Percentiles rank a stretch among this genome's conserved stretches.
These are phyloP conservation scores for Lithophane socia DNA, from an alignment of 2,888 invertebrate species.

Conservation along the genomic window DNA sequence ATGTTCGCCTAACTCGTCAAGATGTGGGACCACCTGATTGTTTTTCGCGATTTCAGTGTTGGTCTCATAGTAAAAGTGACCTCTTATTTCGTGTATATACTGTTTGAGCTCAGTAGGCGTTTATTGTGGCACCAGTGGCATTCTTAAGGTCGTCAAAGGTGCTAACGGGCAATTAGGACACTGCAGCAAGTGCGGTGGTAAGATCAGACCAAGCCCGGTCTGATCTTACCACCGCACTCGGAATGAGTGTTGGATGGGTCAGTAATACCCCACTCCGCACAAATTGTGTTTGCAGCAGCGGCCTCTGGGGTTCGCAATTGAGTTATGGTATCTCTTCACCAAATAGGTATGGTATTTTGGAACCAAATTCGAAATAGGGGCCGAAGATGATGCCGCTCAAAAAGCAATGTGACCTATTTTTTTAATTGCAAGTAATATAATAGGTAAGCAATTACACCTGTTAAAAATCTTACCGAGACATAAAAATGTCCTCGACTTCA, in stretches of 20 bases:
- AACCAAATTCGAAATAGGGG: not conserved
- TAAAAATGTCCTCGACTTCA: not conserved
- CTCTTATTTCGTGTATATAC: too few relatives aligned
- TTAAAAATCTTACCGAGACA: too few relatives aligned
- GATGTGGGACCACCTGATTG: too few relatives aligned
- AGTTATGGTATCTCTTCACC: not conserved
- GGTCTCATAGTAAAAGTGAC: too few relatives aligned
- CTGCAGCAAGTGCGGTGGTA: not conserved
- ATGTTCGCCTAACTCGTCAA: too few relatives aligned
- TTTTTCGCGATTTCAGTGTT: too few relatives aligned
- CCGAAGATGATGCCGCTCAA: not conserved
- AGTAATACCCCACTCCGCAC: too few relatives aligned
- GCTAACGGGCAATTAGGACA: not conserved
- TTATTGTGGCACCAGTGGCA: too few relatives aligned
- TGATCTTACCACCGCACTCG: not conserved
- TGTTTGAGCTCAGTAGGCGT: not conserved
- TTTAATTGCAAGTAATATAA: not conserved
- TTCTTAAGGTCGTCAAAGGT: too few relatives aligned
- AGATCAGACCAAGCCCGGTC: too few relatives aligned
- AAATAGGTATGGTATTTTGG: too few relatives aligned
- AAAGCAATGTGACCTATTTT: not conserved
- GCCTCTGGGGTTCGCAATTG: too few relatives aligned
- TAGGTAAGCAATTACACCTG: not conserved
- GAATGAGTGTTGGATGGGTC: not conserved
- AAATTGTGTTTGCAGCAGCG: not conserved